These are phyloP conservation scores for Branchellion lobata DNA, from an alignment of 2,888 invertebrate genomes.

Conservation along the genomic window DNA sequence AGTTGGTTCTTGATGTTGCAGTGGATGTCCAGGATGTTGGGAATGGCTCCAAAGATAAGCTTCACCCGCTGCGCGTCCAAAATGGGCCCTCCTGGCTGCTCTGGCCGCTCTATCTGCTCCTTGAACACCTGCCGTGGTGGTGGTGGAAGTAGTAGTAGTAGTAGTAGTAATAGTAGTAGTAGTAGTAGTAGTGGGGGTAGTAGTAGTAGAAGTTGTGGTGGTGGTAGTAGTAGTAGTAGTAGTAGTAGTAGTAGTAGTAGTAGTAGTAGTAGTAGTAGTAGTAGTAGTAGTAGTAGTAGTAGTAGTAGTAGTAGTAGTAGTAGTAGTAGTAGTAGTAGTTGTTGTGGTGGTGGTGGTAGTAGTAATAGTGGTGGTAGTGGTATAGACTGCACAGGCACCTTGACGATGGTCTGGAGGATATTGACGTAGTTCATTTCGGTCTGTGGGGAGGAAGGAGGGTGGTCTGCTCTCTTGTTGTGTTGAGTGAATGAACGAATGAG, in stretches of 20 bases:
- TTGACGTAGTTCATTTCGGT: constrained; percentile 97
- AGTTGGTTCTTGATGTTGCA: constrained; percentile 70
- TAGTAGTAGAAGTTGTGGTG: no score
- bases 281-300: no score
- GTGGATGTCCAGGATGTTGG: constrained; percentile 90
- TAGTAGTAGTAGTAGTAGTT: no score
- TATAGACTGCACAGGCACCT: constrained; percentile 64
- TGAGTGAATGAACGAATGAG: no score
- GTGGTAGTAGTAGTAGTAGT: no score
- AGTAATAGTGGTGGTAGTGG: neutral
- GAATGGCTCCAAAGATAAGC: constrained; percentile 91
- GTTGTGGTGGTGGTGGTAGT: no score
- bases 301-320: no score
- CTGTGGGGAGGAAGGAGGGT: no score
- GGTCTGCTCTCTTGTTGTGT: no score
- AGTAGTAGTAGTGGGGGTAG: no score
- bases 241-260: no score
- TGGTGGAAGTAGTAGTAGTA: neutral
- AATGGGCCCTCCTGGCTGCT: constrained; percentile 71
- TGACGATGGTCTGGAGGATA: constrained; percentile 87
- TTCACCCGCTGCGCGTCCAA: constrained; percentile 76
- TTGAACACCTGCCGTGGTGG: constrained; percentile 80
- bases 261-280: no score
- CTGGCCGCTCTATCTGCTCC: constrained; percentile 83
- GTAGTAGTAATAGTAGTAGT: neutral